These are phyloP conservation scores for Chelmon rostratus DNA, from an alignment of 2,797 vertebrate species.

Conservation along the genomic window DNA sequence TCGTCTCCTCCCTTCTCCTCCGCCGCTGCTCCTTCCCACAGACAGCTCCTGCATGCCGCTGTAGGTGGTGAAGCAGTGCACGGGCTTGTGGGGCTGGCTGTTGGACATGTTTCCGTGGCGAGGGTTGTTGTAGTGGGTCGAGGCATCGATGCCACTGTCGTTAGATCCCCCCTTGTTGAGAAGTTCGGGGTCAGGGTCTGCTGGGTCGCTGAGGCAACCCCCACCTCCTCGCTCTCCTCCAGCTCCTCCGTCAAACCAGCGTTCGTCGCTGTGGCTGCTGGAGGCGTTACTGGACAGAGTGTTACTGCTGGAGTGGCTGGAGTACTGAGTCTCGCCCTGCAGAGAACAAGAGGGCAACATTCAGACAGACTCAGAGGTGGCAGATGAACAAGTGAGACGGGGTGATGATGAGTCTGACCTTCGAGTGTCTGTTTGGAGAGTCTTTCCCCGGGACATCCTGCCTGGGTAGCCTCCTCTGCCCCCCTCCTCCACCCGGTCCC, in stretches of 20 bases:
- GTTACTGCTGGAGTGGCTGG: conserved; percentile 96
- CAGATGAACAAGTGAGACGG: background rate
- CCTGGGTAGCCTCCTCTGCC: conserved; percentile 84
- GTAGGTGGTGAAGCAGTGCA: conserved; percentile 81
- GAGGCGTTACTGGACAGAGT: conserved; percentile 95
- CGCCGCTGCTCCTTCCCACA: conserved; percentile 48
- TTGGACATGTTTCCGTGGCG: conserved; percentile 78
- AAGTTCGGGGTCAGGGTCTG: conserved; percentile 87
- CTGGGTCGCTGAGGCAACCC: conserved; percentile 74
- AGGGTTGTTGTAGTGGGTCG: conserved; percentile 84
- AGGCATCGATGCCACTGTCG: conserved; percentile 93
- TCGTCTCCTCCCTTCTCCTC: conserved; percentile 77
- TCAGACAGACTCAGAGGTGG: background rate
- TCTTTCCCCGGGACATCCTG: conserved; percentile 91
- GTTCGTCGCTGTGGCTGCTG: conserved; percentile 94
- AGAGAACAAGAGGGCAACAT: conserved; percentile 19
- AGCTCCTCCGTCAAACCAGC: conserved; percentile 89
- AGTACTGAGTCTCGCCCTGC: conserved; percentile 92
- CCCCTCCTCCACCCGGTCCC: conserved; percentile 77
- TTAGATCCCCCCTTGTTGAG: conserved; percentile 91
- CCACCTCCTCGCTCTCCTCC: conserved; percentile 70
- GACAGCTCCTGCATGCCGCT: conserved; percentile 82
- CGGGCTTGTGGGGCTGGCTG: conserved; percentile 82
- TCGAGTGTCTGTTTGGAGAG: conserved; percentile 92
- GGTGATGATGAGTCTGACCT: conserved; percentile 82